phyloP scores from a whole-genome alignment of 2,797 vertebrate genomes.

The Halcyon leucocephala region DNA sequence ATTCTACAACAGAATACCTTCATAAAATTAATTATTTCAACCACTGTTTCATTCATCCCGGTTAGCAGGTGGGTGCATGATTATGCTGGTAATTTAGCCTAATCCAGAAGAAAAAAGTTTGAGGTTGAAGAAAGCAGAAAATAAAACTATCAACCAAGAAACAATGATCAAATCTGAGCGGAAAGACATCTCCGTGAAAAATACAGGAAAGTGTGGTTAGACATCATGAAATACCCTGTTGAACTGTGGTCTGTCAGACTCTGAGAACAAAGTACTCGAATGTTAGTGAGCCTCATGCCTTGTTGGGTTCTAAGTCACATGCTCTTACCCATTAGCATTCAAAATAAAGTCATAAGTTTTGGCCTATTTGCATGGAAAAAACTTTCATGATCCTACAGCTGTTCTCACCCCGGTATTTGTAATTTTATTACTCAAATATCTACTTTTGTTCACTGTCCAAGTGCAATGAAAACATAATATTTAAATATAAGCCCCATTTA shows the following conservation, averaged over 20 bases:
- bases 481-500: slow-evolving; percentile 72
- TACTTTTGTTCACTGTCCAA: slow-evolving; percentile 51
- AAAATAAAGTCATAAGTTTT: slow-evolving; percentile 37
- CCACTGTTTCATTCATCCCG: not conserved
- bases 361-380: slow-evolving; percentile 67
- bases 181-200: not conserved
- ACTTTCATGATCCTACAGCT: slow-evolving; percentile 52
- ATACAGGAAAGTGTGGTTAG: not conserved
- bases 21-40: not conserved
- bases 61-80: not conserved
- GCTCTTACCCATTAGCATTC: not conserved
- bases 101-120: not conserved
- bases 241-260: not conserved
- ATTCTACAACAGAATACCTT: not conserved
- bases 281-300: not conserved
- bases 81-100: not conserved
- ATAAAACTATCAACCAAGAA: not conserved
- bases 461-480: slow-evolving; percentile 68
- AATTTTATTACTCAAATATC: slow-evolving; percentile 64
- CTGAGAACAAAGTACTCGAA: not conserved
- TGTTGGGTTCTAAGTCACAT: not conserved
- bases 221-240: fast-evolving
- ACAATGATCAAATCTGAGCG: not conserved
- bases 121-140: not conserved
- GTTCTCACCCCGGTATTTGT: slow-evolving; percentile 57